Evolutionary conservation across 2,888 invertebrate genomes (phyloP).

Genomic region (Mythimna lalbum): DNA sequence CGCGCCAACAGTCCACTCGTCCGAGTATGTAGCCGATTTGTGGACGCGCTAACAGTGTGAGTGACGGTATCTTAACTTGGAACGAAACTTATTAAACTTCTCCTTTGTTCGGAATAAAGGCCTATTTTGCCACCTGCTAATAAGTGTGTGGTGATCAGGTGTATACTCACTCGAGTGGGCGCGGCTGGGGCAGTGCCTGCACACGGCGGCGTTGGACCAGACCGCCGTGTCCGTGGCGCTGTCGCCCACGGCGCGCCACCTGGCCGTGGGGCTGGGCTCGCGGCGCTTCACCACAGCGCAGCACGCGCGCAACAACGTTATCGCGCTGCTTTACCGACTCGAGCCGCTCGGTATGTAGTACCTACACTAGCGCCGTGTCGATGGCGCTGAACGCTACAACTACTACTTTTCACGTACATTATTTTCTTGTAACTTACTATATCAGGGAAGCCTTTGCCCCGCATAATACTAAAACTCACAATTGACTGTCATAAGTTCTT

Average conservation of each 20-base stretch:
- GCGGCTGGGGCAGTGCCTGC: conserved; percentile 94
- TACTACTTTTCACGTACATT: too few species aligned
- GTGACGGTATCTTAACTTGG: too few species aligned
- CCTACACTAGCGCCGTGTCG: conserved; percentile 94
- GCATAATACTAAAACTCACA: too few species aligned
- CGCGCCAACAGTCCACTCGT: too few species aligned
- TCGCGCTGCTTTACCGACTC: conserved; percentile 85
- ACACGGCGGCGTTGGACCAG: conserved; percentile 94
- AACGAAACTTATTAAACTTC: too few species aligned
- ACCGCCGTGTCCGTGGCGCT: conserved; percentile 96
- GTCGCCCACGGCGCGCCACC: conserved; percentile 95
- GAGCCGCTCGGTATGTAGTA: conserved; percentile 78
- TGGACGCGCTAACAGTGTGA: too few species aligned
- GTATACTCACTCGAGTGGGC: conserved; percentile 95
- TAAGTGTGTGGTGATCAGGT: conserved; percentile 81
- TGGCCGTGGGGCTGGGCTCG: conserved; percentile 95
- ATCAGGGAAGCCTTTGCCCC: too few species aligned
- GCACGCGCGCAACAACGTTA: conserved; percentile 87
- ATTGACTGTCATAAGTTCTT: too few species aligned
- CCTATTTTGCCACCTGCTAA: not conserved
- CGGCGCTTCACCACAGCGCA: conserved; percentile 91
- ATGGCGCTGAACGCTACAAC: conserved; percentile 87
- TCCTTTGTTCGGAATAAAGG: not conserved
- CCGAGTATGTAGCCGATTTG: too few species aligned
- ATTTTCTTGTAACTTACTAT: too few species aligned